Percentiles rank a stretch among this genome's conserved stretches.
These are phyloP conservation scores for Drosophila anceps DNA, from an alignment of 2,888 invertebrate genomes.

Conservation along the genomic window DNA sequence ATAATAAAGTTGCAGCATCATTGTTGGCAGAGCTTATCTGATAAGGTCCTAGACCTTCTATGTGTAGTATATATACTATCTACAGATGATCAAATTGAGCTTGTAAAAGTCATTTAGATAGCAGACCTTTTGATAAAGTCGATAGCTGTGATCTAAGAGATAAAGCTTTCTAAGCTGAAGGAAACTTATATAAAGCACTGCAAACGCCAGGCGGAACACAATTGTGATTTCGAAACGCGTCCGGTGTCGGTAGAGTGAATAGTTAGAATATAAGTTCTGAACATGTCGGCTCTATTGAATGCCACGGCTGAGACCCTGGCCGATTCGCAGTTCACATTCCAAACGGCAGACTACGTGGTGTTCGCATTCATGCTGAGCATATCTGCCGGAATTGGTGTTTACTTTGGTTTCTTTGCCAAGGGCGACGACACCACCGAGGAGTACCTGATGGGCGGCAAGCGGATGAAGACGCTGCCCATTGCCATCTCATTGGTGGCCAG, in stretches of 20 bases:
- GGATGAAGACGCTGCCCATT: conserved; percentile 87
- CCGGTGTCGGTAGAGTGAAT: conserved; percentile 1
- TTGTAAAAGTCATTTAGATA: conserved; percentile 38
- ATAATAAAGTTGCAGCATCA: conserved; percentile 27
- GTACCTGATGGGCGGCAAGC: conserved; percentile 87
- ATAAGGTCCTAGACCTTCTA: neutral
- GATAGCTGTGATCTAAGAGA: conserved; percentile 9
- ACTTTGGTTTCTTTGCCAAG: conserved; percentile 86
- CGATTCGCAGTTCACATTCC: conserved; percentile 74
- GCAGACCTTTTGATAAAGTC: conserved; percentile 18
- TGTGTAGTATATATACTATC: conserved; percentile 4
- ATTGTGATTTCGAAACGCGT: conserved; percentile 26
- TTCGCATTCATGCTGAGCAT: conserved; percentile 86
- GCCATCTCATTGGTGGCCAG: conserved; percentile 88
- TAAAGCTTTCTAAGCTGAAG: neutral
- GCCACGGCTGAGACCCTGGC: conserved; percentile 33
- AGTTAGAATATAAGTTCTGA: neutral
- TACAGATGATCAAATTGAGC: conserved; percentile 13
- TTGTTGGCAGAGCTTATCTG: conserved; percentile 27
- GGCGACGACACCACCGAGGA: conserved; percentile 86
- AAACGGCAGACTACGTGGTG: conserved; percentile 86
- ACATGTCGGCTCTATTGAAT: conserved; percentile 53
- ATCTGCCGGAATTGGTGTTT: conserved; percentile 87
- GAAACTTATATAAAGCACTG: conserved; percentile 26
- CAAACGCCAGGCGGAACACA: neutral